Evolutionary conservation across 2,888 invertebrate genomes (phyloP), one percentile per base, ranked within the genome.

Genomic region (Netelia inedita): DNA sequence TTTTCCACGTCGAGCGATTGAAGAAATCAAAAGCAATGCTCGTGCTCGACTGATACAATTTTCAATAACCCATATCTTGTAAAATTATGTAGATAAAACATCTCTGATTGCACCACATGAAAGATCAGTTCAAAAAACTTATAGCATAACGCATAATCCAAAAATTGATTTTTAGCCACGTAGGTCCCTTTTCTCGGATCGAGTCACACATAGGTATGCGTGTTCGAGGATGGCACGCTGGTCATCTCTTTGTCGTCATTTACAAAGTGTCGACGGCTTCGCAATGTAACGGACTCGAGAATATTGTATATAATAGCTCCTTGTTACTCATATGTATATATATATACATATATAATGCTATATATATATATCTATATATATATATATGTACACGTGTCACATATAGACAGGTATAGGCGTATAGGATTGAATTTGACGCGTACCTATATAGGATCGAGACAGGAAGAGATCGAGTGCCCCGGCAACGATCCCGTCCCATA

Each of bases 401-500:
- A 14, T 72, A 59, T 10, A 14, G 11, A 19, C 28, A 55, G 16
- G 2, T 35, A 55, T 69, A 35, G 11, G 28, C 11, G 14, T 46
- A 46, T 46, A 46, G 11, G 10, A 46, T 46, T 46, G 3, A 10
- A 46, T 46, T 46, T 46, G 46, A 46, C 46, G 6, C 57, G 21
- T 1, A 73, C 55, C 41, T 57, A 66, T 28, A 46, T 68, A 68
- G 46, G 53, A 75, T 57, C 74, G 81, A 46, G 46, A 55, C 81
- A 81, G 81, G 81, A 81, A 81, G 75, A 81, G 81, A 81, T 81
- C 68, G 79, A 63, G 73, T 66, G 53, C 43, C 55, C 46, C 57
- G 65, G 28, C 46, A 68, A 57, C 46, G 66, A 68, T 59, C 50
- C 50, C 28, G 28, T 28, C 46, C 59, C 46, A 46, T 43, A 43